Percentiles rank a stretch among this genome's conserved stretches.
Evolutionary conservation across 2,113 vertebrate species (phyloP).

Genomic region (Excalfactoria chinensis): DNA sequence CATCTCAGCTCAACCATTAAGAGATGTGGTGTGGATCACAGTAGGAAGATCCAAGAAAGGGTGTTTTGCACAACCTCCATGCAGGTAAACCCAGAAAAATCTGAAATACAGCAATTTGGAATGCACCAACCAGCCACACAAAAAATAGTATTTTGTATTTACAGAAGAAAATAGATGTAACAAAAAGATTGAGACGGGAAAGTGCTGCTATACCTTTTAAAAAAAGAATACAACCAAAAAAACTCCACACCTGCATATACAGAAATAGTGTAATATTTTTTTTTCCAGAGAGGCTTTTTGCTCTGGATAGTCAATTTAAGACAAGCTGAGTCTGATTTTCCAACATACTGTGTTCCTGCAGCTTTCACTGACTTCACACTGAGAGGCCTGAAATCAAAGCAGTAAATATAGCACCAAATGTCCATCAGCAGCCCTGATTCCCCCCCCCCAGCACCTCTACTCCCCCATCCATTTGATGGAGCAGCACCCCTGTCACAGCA

Average conservation of each 20-base stretch:
- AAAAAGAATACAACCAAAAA: not conserved
- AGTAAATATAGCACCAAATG: not conserved
- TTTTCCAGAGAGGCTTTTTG: not conserved
- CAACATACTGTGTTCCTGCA: not conserved
- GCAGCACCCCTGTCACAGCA: not conserved
- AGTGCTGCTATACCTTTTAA: not conserved
- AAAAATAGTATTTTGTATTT: not conserved
- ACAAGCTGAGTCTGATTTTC: constrained; percentile 10
- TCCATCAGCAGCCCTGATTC: not conserved
- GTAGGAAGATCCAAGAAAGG: not conserved
- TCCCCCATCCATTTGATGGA: not conserved
- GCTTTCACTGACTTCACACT: not conserved
- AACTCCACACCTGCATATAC: not conserved
- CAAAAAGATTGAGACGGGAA: not conserved
- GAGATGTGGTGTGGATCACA: not conserved
- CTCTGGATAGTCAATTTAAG: not conserved
- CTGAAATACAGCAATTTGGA: not conserved
- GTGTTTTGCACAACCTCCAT: not conserved
- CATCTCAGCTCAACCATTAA: not conserved
- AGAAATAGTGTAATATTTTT: not conserved
- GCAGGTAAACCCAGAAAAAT: not conserved
- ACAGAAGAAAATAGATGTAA: not conserved
- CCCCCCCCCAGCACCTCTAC: rapidly evolving
- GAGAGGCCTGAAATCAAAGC: not conserved
- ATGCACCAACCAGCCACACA: not conserved